Percentiles rank a stretch among this genome's conserved stretches.
These are phyloP conservation scores for Atherinosoma microstoma DNA, from an alignment of 2,797 vertebrate genomes.

Conservation along the genomic window DNA sequence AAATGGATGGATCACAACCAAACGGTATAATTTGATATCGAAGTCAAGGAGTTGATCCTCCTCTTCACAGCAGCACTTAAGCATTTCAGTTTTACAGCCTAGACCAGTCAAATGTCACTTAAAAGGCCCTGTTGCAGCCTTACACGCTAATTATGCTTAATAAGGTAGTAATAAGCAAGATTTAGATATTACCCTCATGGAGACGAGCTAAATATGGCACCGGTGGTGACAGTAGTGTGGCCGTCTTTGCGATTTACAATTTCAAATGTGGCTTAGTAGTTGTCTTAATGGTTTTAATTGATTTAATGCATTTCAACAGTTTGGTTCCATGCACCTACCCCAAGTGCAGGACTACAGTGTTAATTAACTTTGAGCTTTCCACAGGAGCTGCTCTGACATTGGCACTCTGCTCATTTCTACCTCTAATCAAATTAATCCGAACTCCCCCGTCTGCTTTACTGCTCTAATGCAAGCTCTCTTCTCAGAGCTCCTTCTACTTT, in stretches of 20 bases:
- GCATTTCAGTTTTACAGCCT: constrained; percentile 43
- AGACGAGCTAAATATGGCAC: constrained; percentile 29
- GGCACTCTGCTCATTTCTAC: constrained; percentile 60
- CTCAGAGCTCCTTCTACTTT: constrained; percentile 20
- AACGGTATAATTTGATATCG: no score
- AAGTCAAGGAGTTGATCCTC: constrained; percentile 27
- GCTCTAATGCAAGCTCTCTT: constrained; percentile 26
- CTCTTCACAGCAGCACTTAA: constrained; percentile 39
- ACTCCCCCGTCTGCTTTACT: constrained; percentile 48
- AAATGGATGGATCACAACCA: no score
- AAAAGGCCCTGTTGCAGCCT: constrained; percentile 5
- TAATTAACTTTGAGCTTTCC: constrained; percentile 74
- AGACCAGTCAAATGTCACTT: constrained; percentile 56
- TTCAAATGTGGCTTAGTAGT: constrained; percentile 4
- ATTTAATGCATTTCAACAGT: constrained; percentile 58
- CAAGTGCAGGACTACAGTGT: constrained; percentile 42
- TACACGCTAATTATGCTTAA: constrained; percentile 49
- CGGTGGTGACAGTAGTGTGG: background rate
- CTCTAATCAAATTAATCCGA: constrained; percentile 73
- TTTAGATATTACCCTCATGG: constrained; percentile 38
- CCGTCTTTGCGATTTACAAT: background rate
- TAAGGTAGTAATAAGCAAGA: constrained; percentile 46
- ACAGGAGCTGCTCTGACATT: constrained; percentile 61
- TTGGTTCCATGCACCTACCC: constrained; percentile 31
- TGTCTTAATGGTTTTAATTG: constrained; percentile 45